phyloP scores from a whole-genome alignment of 2,113 vertebrate genomes.

The Butorides virescens region DNA sequence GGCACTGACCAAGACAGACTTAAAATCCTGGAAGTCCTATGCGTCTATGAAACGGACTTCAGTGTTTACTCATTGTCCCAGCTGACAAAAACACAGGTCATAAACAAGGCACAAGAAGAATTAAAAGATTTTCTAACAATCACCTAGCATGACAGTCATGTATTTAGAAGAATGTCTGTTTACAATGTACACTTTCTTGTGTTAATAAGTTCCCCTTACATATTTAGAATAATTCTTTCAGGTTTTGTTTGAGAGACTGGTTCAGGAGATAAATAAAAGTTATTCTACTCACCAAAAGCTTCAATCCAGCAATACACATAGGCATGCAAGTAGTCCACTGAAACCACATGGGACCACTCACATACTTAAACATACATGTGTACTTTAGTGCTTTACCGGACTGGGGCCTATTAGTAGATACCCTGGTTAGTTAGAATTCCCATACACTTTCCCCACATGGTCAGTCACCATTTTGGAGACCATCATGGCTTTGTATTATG shows the following conservation, averaged over 20 bases:
- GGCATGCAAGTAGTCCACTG: conserved; percentile 49
- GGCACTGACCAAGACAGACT: background rate
- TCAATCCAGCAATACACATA: conserved; percentile 64
- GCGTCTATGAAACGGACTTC: background rate
- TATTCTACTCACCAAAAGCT: conserved; percentile 62
- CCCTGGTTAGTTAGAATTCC: conserved; percentile 47
- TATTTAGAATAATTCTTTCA: background rate
- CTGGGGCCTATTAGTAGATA: conserved; percentile 48
- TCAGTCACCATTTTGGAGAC: conserved; percentile 19
- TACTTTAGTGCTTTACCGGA: conserved; percentile 33
- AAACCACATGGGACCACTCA: conserved; percentile 47
- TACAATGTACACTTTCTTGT: background rate
- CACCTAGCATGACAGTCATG: background rate
- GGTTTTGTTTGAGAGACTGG: background rate
- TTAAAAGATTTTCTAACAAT: background rate
- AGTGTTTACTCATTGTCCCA: background rate
- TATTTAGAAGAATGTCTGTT: background rate
- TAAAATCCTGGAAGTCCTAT: background rate
- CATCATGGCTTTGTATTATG: conserved; percentile 29
- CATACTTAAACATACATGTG: conserved; percentile 34
- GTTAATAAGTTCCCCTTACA: background rate
- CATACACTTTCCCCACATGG: conserved; percentile 29
- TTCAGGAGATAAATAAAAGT: conserved; percentile 52
- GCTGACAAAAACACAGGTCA: background rate
- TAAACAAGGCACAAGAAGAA: background rate